Evolutionary conservation across 2,888 invertebrate genomes (phyloP).

Genomic region (Pseudococcus longispinus): DNA sequence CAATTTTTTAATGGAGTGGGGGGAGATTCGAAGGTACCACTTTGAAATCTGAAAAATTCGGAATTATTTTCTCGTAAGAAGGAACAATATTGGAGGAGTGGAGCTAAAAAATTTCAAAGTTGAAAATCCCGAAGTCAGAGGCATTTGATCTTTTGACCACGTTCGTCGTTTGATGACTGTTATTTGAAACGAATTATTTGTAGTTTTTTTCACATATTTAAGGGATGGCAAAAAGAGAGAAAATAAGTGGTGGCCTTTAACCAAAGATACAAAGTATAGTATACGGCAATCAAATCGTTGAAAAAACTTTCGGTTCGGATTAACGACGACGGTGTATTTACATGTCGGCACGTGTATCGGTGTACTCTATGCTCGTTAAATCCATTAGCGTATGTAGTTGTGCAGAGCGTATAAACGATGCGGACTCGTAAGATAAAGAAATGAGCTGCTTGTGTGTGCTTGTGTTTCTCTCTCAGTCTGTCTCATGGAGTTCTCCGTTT

Average conservation of each 20-base stretch:
- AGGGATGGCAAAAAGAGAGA: not conserved
- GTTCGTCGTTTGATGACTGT: not conserved
- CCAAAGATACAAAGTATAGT: not conserved
- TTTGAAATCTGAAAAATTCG: too few relatives aligned
- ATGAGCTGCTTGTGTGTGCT: not conserved
- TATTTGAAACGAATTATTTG: not conserved
- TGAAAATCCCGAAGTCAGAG: too few relatives aligned
- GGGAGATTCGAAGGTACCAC: too few relatives aligned
- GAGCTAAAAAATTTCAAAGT: too few relatives aligned
- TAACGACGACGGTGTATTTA: not conserved
- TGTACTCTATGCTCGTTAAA: not conserved
- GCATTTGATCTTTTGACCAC: not conserved
- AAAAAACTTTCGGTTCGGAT: constrained; percentile 1
- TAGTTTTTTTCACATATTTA: not conserved
- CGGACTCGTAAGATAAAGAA: constrained; percentile 12
- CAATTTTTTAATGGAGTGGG: too few relatives aligned
- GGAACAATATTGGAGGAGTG: too few relatives aligned
- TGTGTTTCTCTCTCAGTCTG: not conserved
- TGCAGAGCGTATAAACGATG: not conserved
- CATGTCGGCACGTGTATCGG: not conserved
- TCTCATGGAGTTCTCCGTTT: not conserved
- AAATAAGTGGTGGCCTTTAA: not conserved
- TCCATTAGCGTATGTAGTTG: not conserved
- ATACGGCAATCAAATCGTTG: not conserved
- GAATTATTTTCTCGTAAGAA: too few relatives aligned